Base-by-base conservation (phyloP, 2,797 vertebrate genomes). In the Malacoctenus gilli region DNA sequence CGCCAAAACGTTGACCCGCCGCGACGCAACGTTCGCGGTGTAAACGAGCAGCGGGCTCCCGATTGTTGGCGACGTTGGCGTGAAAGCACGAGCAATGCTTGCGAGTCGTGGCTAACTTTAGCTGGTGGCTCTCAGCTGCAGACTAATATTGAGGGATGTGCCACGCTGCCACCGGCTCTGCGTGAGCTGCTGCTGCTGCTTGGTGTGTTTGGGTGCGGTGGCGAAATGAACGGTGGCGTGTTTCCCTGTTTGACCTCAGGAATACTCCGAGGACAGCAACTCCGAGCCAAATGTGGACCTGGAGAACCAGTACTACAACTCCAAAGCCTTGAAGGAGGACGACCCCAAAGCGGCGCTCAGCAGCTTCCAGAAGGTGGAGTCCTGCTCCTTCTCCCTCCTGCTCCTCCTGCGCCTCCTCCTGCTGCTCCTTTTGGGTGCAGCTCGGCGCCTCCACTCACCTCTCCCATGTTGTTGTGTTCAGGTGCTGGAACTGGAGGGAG, bases 401-500 rank as follows among this genome's bases (percentile, higher is more conserved):
- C 25, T 28, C 2, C 25, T 28, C 25, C 25, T 28, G 25, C 25
- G 6, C 25, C 25, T 28, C 2, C 25, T 28, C 2, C 25, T 28
- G 25, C 25, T 28, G 25, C 25, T 28, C 25, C 25, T 28, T n/a
- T n/a, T n/a, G n/a, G n/a, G n/a, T n/a, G n/a, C n/a, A n/a, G n/a
- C n/a, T n/a, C n/a, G n/a, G n/a, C n/a, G n/a, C n/a, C n/a, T n/a
- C n/a, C n/a, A n/a, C n/a, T n/a, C n/a, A n/a, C n/a, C n/a, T n/a
- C n/a, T n/a, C n/a, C n/a, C n/a, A n/a, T n/a, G n/a, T n/a, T n/a
- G n/a, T n/a, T n/a, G n/a, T n/a, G 16, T 40, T 14, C 79, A 99
- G 97, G 97, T 99, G 59, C 89, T 99, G 92, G 97, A 99, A 63
- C 93, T 99, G 1, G 97, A 99, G 89, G 97, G 97, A 64, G 97